phyloP scores from a whole-genome alignment of 2,888 invertebrate species.

The Thumatha senex region DNA sequence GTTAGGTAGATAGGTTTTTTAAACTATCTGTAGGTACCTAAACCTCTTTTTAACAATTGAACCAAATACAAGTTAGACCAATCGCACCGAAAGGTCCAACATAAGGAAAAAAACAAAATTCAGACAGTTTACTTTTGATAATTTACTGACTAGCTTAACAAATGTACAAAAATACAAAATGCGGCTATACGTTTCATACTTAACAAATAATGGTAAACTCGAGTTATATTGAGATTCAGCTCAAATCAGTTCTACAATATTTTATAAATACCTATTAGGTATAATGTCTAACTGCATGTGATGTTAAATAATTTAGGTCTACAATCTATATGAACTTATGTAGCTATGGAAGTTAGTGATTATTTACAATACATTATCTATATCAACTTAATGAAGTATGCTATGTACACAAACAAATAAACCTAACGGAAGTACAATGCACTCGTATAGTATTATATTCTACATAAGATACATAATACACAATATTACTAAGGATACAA shows the following conservation, averaged over 20 bases:
- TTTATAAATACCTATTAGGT: constrained; percentile 27
- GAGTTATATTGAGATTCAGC: constrained; percentile 30
- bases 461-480: constrained; percentile 19
- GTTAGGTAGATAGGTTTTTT: too few relatives aligned
- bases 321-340: constrained; percentile 25
- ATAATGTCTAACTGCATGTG: constrained; percentile 47
- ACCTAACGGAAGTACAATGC: constrained; percentile 59
- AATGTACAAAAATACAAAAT: constrained; percentile 74
- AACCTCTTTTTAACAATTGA: too few relatives aligned
- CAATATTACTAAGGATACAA: not conserved
- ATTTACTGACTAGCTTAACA: constrained; percentile 75
- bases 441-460: constrained; percentile 40
- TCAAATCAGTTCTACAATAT: constrained; percentile 22
- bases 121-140: constrained; percentile 28
- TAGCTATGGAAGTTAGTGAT: constrained; percentile 22
- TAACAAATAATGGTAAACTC: constrained; percentile 20
- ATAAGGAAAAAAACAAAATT: constrained; percentile 20
- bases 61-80: too few relatives aligned
- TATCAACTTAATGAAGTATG: constrained; percentile 22
- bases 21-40: too few relatives aligned
- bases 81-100: not conserved
- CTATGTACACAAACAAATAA: constrained; percentile 34
- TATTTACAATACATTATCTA: constrained; percentile 40
- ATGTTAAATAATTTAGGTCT: constrained; percentile 47
- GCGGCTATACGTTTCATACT: constrained; percentile 12